phyloP scores from a whole-genome alignment of 2,888 invertebrate genomes.

The Agriotes lineatus region DNA sequence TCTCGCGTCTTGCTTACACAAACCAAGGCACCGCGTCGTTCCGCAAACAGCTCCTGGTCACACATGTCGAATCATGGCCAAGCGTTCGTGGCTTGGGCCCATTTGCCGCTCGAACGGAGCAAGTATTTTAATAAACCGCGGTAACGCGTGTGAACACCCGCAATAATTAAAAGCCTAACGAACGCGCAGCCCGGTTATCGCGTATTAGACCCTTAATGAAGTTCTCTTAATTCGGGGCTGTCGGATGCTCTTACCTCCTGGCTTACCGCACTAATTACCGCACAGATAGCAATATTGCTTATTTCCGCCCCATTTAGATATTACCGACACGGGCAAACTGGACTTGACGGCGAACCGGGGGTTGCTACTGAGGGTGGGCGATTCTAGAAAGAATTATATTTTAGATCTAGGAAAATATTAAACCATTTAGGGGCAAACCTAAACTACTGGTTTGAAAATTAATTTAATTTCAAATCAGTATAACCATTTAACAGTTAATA shows the following conservation, averaged over 20 bases:
- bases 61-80: conserved; percentile 24
- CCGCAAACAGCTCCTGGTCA: conserved; percentile 39
- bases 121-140: conserved; percentile 62
- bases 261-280: conserved; percentile 34
- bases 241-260: conserved; percentile 34
- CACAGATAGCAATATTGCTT: conserved; percentile 39
- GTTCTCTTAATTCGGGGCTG: conserved; percentile 58
- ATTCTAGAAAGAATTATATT: too few species aligned
- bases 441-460: too few species aligned
- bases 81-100: conserved; percentile 33
- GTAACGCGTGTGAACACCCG: conserved; percentile 56
- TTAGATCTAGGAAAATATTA: too few species aligned
- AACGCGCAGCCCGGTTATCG: conserved; percentile 57
- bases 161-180: conserved; percentile 62
- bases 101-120: conserved; percentile 39
- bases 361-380: too few species aligned
- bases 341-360: neutral
- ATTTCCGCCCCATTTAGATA: conserved; percentile 9
- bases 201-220: conserved; percentile 58
- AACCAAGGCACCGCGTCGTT: conserved; percentile 47
- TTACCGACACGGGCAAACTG: neutral
- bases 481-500: too few species aligned
- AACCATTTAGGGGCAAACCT: too few species aligned
- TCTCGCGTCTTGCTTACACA: conserved; percentile 47
- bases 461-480: too few species aligned